Evolutionary conservation across 2,113 vertebrate genomes (phyloP).

Genomic region (Otis tarda): DNA sequence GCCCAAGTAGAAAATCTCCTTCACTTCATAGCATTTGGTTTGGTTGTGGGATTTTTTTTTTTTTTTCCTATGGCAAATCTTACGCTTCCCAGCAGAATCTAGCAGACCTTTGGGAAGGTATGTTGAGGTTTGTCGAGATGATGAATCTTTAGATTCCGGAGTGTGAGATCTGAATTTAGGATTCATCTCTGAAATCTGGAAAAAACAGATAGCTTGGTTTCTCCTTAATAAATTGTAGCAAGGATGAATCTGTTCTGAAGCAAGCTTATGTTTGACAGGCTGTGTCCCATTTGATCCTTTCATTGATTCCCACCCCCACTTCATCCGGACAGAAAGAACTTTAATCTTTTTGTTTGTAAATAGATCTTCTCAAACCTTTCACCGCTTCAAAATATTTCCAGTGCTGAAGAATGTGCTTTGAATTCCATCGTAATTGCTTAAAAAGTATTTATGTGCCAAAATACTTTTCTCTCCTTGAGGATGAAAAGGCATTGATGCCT

Average conservation of each 20-base stretch:
- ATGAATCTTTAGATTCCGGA: not conserved
- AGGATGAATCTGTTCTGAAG: not conserved
- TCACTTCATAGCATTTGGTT: slow-evolving; percentile 10
- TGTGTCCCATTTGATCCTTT: not conserved
- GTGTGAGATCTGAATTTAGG: not conserved
- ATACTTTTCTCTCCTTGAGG: not conserved
- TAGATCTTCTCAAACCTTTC: slow-evolving; percentile 1
- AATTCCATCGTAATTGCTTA: slow-evolving; percentile 21
- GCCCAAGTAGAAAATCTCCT: slow-evolving; percentile 20
- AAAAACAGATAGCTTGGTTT: not conserved
- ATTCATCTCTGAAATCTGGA: not conserved
- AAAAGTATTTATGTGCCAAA: not conserved
- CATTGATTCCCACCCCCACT: not conserved
- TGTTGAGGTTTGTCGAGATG: not conserved
- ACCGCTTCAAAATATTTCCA: not conserved
- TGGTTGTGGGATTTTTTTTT: not conserved
- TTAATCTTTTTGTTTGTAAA: slow-evolving; percentile 26
- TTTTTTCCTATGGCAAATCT: not conserved
- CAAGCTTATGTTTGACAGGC: not conserved
- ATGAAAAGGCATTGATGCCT: not conserved
- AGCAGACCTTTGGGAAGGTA: not conserved
- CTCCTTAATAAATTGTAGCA: not conserved
- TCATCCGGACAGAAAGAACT: not conserved
- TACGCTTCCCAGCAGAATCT: not conserved
- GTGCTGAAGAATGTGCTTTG: not conserved